Percentiles rank a stretch among this genome's conserved stretches.
Conservation (phyloP, 2,113 vertebrate species). For the Heterochromis multidens region DNA sequence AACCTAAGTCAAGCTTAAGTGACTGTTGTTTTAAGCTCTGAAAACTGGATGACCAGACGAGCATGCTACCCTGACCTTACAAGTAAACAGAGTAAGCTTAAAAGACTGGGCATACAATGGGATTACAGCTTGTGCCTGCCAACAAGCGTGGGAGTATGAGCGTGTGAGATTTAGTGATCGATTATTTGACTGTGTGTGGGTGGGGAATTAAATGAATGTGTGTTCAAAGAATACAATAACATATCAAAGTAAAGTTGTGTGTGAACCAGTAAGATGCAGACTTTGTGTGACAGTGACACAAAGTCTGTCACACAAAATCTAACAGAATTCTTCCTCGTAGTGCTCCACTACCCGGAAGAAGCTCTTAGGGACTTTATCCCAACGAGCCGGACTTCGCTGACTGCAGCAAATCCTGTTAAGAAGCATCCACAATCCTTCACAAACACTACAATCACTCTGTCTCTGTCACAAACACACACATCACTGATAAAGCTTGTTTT, state of each 20-base stretch:
- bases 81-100: neutral
- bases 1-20: neutral
- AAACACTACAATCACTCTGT: neutral
- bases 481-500: neutral
- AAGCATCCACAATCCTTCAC: constrained; percentile 20
- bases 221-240: neutral
- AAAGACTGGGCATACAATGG: neutral
- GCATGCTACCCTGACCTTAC: neutral
- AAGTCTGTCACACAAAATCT: too few relatives aligned
- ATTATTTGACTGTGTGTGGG: neutral
- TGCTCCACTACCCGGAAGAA: constrained; percentile 7
- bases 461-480: neutral
- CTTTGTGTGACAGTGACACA: too few relatives aligned
- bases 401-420: constrained; percentile 66
- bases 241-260: neutral
- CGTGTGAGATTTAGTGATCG: neutral
- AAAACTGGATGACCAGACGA: neutral
- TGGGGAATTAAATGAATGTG: neutral
- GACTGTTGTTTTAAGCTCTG: neutral
- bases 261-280: neutral
- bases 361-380: constrained; percentile 44
- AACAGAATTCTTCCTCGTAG: too few relatives aligned
- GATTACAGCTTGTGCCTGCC: neutral
- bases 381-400: constrained; percentile 34
- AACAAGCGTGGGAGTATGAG: neutral